Evolutionary conservation across 2,113 vertebrate genomes (phyloP).

Genomic region (Rhinoptilus africanus): DNA sequence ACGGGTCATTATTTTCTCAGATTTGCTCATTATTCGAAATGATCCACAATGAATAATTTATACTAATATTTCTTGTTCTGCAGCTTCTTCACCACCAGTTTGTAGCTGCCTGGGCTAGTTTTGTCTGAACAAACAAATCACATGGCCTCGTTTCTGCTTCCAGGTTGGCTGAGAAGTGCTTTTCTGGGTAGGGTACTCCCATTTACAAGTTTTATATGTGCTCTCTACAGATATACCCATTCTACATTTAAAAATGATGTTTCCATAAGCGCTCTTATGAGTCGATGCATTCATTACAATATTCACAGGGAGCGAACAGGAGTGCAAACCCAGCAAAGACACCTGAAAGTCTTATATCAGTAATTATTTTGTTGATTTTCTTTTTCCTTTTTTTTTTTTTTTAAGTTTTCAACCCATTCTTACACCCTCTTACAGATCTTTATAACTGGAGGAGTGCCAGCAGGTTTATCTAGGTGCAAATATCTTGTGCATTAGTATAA

Average conservation of each 20-base stretch:
- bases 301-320: neutral
- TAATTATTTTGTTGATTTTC: neutral
- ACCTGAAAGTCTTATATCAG: neutral
- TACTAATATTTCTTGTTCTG: slow-evolving; percentile 48
- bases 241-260: neutral
- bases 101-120: slow-evolving; percentile 45
- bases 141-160: neutral
- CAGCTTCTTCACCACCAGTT: slow-evolving; percentile 31
- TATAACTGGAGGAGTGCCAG: neutral
- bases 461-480: neutral
- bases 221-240: neutral
- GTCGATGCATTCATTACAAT: neutral
- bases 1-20: slow-evolving; percentile 58
- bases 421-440: neutral
- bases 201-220: neutral
- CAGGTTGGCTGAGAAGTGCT: neutral
- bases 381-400: neutral
- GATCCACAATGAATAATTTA: slow-evolving; percentile 55
- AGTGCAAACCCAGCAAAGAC: neutral
- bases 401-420: neutral
- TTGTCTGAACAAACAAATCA: slow-evolving; percentile 35
- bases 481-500: neutral
- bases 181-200: neutral
- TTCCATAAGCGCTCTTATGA: neutral
- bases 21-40: slow-evolving; percentile 50